Evolutionary conservation across 1,140 invertebrate genomes (phyloP), one percentile per base, ranked within the genome.

Genomic region (Drosophila fuyamai): DNA sequence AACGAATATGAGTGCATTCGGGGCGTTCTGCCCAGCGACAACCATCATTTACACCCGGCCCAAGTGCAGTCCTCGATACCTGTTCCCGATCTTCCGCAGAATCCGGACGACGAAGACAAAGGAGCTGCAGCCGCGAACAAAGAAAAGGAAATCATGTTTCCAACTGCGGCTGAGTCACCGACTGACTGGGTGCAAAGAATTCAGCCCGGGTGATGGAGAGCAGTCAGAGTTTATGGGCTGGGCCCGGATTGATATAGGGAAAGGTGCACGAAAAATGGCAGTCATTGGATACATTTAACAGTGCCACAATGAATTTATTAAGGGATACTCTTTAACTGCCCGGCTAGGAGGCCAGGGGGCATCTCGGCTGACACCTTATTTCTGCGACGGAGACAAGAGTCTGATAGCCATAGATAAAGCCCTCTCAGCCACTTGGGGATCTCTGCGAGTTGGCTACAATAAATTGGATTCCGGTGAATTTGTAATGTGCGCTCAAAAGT

Each of bases 381-480:
- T 47, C 13, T 12, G 8, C 12, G 5, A 4, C 18, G 53, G 68
- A 18, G 50, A 74, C 61, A 58, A 58, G 75, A 51, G 67, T 67
- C 78, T 86, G 82, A 88, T 85, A 76, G 79, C 65, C 65, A 36
- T 70, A 81, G 79, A 76, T 81, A 63, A 81, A 70, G 73, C 73
- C 65, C 59, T 47, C 56, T 47, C 32, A 78, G 63, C 46, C 54
- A 60, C 48, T 67, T 66, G 59, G 78, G 56, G 27, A 54, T 73
- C 63, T 59, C 32, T 18, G 41, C 58, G 53, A 50, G 12, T 38
- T 65, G 61, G 81, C 77, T 60, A 67, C 78, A 83, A 81, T 83
- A 89, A 89, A 88, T 88, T 88, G 83, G 83, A 89, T 88, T 88
- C 79, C 76, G 54, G 66, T 77, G 83, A 89, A 88, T 89, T 79